Evolutionary conservation across 2,113 vertebrate species (phyloP).

Genomic region (Piliocolobus tephrosceles): DNA sequence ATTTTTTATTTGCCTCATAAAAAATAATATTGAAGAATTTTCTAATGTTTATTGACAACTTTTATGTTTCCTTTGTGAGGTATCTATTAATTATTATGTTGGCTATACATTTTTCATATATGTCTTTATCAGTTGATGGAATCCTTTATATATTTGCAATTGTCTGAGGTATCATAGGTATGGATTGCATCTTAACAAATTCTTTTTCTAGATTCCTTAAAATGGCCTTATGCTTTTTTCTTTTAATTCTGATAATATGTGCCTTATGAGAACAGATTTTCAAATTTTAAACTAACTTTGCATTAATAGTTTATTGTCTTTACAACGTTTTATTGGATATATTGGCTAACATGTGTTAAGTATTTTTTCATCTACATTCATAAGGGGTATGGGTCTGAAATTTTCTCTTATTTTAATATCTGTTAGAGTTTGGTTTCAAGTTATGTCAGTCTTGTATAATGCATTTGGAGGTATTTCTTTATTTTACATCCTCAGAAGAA

Average conservation of each 20-base stretch:
- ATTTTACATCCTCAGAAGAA: neutral
- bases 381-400: neutral
- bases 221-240: neutral
- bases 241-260: neutral
- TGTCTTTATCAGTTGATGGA: neutral
- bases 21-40: neutral
- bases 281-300: neutral
- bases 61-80: neutral
- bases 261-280: neutral
- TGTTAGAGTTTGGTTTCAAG: neutral
- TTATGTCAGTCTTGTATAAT: neutral
- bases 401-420: neutral
- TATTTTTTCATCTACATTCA: neutral
- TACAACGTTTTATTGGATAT: neutral
- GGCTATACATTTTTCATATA: neutral
- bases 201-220: neutral
- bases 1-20: neutral
- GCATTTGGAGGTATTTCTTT: neutral
- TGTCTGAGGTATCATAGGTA: neutral
- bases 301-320: neutral
- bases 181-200: neutral
- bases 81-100: neutral
- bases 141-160: neutral
- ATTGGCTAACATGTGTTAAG: neutral
- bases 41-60: neutral